phyloP scores from a whole-genome alignment of 2,888 invertebrate genomes.

The Unio delphinus region DNA sequence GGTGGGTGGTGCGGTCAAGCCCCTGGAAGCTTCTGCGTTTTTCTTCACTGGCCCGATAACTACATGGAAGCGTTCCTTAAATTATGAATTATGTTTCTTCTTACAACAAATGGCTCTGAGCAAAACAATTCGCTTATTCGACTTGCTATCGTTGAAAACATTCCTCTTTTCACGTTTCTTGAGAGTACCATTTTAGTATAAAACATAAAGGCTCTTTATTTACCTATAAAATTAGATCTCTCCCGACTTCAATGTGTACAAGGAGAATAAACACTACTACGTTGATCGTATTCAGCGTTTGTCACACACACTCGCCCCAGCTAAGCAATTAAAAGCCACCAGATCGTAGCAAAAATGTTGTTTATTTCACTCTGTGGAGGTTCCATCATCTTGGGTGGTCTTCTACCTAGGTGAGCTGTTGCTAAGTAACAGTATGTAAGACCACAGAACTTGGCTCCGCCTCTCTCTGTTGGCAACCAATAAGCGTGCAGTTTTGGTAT shows the following conservation, averaged over 20 bases:
- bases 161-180: too few species aligned
- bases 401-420: constrained; percentile 69
- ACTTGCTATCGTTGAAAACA: too few species aligned
- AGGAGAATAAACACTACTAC: background rate
- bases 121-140: too few species aligned
- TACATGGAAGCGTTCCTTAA: too few species aligned
- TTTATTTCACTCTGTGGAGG: constrained; percentile 55
- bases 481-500: constrained; percentile 54
- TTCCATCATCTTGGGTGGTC: constrained; percentile 69
- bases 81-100: too few species aligned
- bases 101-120: too few species aligned
- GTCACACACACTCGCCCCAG: constrained; percentile 32
- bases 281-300: constrained; percentile 1
- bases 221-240: background rate
- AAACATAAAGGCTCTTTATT: background rate
- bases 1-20: too few species aligned
- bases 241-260: background rate
- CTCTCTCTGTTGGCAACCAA: constrained; percentile 62
- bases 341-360: constrained; percentile 51
- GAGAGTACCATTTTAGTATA: too few species aligned
- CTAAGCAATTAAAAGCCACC: constrained; percentile 42
- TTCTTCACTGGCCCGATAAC: too few species aligned
- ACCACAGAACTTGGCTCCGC: constrained; percentile 62
- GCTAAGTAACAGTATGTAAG: constrained; percentile 70
- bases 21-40: too few species aligned